A percentile compares a stretch with the other conserved stretches of the same genome.
These are phyloP conservation scores for Canis aureus DNA, from an alignment of 2,113 vertebrate species.

Conservation along the genomic window DNA sequence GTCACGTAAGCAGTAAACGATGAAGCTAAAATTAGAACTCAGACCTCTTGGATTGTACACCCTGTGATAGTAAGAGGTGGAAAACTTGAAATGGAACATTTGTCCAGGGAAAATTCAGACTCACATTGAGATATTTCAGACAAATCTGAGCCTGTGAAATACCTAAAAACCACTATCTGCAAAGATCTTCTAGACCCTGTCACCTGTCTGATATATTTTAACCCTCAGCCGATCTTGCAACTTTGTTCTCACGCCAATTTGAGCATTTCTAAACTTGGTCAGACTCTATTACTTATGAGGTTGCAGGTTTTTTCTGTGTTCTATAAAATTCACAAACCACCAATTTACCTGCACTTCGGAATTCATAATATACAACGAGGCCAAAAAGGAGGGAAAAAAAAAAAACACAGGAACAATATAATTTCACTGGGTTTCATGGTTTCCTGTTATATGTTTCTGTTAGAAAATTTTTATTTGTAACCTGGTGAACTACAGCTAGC, in stretches of 20 bases:
- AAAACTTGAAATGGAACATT: neutral
- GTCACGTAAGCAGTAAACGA: neutral
- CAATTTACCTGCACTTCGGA: neutral
- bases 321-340: neutral
- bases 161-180: neutral
- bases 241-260: neutral
- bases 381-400: neutral
- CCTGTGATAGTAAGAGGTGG: neutral
- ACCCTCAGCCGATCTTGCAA: neutral
- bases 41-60: neutral
- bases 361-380: neutral
- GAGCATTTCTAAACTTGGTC: neutral
- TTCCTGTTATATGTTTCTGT: neutral
- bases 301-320: neutral
- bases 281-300: neutral
- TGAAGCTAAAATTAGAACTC: neutral
- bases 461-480: slow-evolving; percentile 9
- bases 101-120: neutral
- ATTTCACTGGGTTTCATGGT: neutral
- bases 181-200: neutral
- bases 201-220: neutral
- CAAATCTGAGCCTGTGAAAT: neutral
- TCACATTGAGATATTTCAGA: neutral
- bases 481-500: neutral
- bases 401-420: neutral